These are phyloP conservation scores for Ictalurus furcatus DNA, from an alignment of 2,113 vertebrate genomes.

Conservation along the genomic window DNA sequence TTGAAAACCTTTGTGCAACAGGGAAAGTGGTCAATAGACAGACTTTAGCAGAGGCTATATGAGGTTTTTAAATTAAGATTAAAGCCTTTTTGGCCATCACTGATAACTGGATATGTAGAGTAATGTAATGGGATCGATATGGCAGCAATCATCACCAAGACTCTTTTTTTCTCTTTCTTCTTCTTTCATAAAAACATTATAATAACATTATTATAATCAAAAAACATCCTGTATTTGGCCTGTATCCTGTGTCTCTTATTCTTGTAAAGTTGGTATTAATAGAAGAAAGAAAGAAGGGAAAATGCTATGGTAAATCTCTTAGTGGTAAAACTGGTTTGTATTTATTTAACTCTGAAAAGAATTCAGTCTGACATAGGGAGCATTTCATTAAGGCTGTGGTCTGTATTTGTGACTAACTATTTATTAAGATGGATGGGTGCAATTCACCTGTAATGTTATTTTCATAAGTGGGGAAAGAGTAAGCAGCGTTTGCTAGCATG, in stretches of 20 bases:
- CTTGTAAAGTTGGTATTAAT: background rate
- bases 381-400: constrained; percentile 54
- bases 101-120: constrained; percentile 7
- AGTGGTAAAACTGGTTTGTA: constrained; percentile 15
- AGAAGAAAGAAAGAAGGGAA: background rate
- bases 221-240: background rate
- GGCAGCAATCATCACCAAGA: constrained; percentile 22
- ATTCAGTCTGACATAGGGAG: constrained; percentile 47
- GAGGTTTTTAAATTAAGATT: constrained; percentile 66
- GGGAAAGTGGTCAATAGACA: constrained; percentile 58
- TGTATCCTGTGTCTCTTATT: background rate
- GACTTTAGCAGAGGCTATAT: constrained; percentile 59
- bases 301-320: background rate
- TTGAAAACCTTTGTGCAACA: constrained; percentile 65
- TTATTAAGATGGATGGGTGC: constrained; percentile 67
- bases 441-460: constrained; percentile 65
- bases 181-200: constrained; percentile 11
- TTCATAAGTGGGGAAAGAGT: constrained; percentile 57
- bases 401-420: constrained; percentile 63
- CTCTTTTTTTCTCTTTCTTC: constrained; percentile 9
- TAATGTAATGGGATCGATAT: constrained; percentile 43
- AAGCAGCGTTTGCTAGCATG: constrained; percentile 35
- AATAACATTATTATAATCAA: background rate
- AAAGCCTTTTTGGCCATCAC: constrained; percentile 49
- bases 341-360: constrained; percentile 32